phyloP scores from a whole-genome alignment of 2,888 invertebrate species.

The Coleophora deauratella region DNA sequence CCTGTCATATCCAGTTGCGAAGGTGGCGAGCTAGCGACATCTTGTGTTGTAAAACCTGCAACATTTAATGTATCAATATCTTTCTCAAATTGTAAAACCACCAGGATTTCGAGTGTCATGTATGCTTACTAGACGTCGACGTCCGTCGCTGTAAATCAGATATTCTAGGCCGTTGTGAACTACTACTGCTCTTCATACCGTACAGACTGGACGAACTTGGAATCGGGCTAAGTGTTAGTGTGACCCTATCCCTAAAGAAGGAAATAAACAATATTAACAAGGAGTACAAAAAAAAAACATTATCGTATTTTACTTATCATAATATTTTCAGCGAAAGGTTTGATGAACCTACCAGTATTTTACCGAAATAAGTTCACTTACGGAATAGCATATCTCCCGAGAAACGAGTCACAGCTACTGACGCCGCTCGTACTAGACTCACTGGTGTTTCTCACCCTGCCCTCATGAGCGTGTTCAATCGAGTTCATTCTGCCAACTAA shows the following conservation, averaged over 20 bases:
- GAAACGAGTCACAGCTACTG: constrained; percentile 85
- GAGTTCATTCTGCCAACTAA: constrained; percentile 55
- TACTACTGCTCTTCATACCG: constrained; percentile 61
- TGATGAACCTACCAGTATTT: no score
- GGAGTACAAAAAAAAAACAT: no score
- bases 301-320: no score
- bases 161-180: constrained; percentile 53
- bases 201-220: constrained; percentile 86
- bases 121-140: constrained; percentile 70
- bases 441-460: constrained; percentile 63
- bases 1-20: constrained; percentile 85
- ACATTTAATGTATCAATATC: not conserved
- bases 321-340: no score
- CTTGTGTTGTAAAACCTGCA: constrained; percentile 67
- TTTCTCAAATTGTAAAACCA: not conserved
- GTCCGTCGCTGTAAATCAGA: constrained; percentile 69
- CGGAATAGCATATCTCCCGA: constrained; percentile 75
- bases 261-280: no score
- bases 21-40: constrained; percentile 72
- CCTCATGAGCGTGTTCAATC: constrained; percentile 55
- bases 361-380: no score
- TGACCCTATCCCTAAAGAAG: constrained; percentile 76
- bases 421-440: constrained; percentile 89
- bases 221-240: constrained; percentile 87
- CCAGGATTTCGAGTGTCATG: not conserved